Evolutionary conservation across 2,888 invertebrate species (phyloP).

Genomic region (Melieria picta): DNA sequence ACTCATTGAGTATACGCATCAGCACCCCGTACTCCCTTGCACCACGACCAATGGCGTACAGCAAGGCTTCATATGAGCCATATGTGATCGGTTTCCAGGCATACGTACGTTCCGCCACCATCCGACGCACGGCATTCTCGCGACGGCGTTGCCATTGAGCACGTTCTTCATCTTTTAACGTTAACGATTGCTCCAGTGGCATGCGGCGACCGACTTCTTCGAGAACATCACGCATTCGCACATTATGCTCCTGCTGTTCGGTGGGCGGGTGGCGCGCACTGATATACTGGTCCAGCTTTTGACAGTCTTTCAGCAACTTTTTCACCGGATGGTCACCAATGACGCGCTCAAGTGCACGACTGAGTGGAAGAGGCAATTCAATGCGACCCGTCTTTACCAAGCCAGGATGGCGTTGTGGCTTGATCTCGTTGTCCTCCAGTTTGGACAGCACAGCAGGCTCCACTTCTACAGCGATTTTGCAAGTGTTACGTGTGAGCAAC

Average conservation of each 20-base stretch:
- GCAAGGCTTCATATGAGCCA: conserved; percentile 72
- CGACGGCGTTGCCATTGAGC: conserved; percentile 66
- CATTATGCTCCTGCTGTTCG: conserved; percentile 66
- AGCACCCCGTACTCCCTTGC: conserved; percentile 81
- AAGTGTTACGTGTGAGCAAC: conserved; percentile 44
- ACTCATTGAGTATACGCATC: conserved; percentile 78
- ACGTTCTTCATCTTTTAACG: conserved; percentile 59
- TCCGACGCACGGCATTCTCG: conserved; percentile 69
- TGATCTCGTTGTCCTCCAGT: conserved; percentile 60
- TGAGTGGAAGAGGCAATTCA: conserved; percentile 72
- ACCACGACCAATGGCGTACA: conserved; percentile 78
- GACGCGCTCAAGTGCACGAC: conserved; percentile 69
- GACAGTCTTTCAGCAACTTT: conserved; percentile 69
- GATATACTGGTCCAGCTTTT: conserved; percentile 71
- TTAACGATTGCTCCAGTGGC: conserved; percentile 46
- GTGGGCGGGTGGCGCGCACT: conserved; percentile 73
- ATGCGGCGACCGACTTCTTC: conserved; percentile 55
- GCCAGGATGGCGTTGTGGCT: conserved; percentile 81
- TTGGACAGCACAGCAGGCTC: conserved; percentile 50
- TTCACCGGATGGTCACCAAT: conserved; percentile 72
- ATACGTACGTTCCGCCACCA: conserved; percentile 73
- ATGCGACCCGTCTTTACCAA: conserved; percentile 69
- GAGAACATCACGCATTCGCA: conserved; percentile 53
- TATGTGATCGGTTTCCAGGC: conserved; percentile 81
- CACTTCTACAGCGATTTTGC: conserved; percentile 59